A percentile compares a stretch with the other conserved stretches of the same genome.
These are phyloP conservation scores for Drosophila varians DNA, from an alignment of 1,140 invertebrate genomes.

Conservation along the genomic window DNA sequence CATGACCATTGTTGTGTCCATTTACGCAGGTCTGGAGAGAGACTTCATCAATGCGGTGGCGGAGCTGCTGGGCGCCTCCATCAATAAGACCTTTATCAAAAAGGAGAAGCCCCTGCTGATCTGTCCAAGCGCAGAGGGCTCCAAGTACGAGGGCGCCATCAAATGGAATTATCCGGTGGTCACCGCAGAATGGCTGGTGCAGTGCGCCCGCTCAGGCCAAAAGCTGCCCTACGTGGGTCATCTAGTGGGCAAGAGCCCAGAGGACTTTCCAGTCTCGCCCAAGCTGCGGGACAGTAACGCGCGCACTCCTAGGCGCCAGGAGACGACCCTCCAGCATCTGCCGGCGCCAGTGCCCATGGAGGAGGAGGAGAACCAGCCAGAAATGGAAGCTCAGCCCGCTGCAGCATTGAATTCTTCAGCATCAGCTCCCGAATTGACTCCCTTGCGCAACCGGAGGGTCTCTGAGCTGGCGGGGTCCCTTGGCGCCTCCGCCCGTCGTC, in stretches of 20 bases:
- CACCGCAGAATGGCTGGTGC: slow-evolving; percentile 89
- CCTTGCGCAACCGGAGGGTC: slow-evolving; percentile 69
- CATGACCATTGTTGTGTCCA: slow-evolving; percentile 91
- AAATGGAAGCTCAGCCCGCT: neutral
- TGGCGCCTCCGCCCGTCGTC: slow-evolving; percentile 9
- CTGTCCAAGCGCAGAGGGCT: slow-evolving; percentile 88
- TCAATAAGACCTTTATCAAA: slow-evolving; percentile 86
- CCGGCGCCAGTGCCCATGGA: neutral
- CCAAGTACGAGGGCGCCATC: slow-evolving; percentile 92
- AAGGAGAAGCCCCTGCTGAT: slow-evolving; percentile 86
- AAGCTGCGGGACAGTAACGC: slow-evolving; percentile 42
- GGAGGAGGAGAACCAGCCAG: slow-evolving; percentile 36
- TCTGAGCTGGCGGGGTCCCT: slow-evolving; percentile 58
- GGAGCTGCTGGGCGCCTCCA: slow-evolving; percentile 87
- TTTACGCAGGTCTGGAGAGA: slow-evolving; percentile 89
- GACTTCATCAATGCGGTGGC: slow-evolving; percentile 89
- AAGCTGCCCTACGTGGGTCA: slow-evolving; percentile 86
- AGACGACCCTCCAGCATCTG: neutral
- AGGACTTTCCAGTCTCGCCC: slow-evolving; percentile 69
- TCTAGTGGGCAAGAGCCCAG: slow-evolving; percentile 85
- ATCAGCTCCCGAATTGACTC: slow-evolving; percentile 54
- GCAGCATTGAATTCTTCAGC: neutral
- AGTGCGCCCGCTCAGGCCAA: slow-evolving; percentile 86
- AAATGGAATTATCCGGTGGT: slow-evolving; percentile 92
- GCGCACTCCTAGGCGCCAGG: slow-evolving; percentile 2